Evolutionary conservation across 1,140 invertebrate genomes (phyloP), one percentile per base, ranked within the genome.

Genomic region (Drosophila neocordata): DNA sequence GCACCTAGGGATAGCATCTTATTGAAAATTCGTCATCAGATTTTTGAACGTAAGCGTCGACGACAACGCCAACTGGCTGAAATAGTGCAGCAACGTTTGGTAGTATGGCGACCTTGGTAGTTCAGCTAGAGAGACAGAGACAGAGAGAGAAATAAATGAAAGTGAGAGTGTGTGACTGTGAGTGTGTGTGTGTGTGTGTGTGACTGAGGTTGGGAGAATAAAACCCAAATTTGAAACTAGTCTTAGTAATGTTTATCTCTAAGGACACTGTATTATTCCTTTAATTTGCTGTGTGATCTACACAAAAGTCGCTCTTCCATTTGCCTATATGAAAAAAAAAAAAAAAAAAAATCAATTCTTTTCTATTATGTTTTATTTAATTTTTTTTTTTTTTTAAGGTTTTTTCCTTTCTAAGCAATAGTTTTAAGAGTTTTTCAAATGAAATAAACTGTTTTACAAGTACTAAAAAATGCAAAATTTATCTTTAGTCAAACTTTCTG

Each of bases 71-170:
- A 90, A 34, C 18, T 83, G 63, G 77, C 68, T 12, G 75, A 82
- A 22, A 27, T 79, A 15, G 65, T 88, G 12, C 70, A 83, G 35
- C 75, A 77, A 27, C 72, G 79, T 12, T 37, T 89, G 51, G 84
- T 83, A 24, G 88, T 91, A 7, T 91, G 89, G 89, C 79, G 89
- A 35, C 89, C 89, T 0, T 91, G 89, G 89, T 91, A 74, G 53
- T 9, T 18, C 53, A 13, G 7, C n/a, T 12, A 57, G 61, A 38
- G 20, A 34, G 24, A 56, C 1, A 20, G 12, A 15, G 27, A 11
- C 6, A 52, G 27, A 51, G 22, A 18, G 24, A 52, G 51, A n/a
- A n/a, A n/a, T n/a, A n/a, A n/a, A n/a, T 48, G 64, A 72, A 18
- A 58, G 48, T 65, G 15, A 55, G 34, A 12, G 34, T 35, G 34